Conservation (phyloP, 30 jellyfish, hydroid and myxozoan genomes). For the Pelagia noctiluca region DNA sequence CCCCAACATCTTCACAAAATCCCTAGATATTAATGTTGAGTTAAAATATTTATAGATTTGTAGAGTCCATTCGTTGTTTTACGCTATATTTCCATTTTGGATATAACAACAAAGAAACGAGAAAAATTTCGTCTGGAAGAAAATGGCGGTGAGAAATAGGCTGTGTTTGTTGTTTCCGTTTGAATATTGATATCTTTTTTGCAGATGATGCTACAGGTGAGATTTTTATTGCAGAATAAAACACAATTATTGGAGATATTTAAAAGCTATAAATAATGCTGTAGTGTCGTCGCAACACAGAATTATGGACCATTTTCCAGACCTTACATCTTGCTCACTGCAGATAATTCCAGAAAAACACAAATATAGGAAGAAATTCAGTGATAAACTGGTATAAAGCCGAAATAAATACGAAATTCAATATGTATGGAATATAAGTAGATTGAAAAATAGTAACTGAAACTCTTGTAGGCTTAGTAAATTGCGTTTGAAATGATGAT, state of each 20-base stretch:
- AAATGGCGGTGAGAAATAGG: constrained; percentile 76
- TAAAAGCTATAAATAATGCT: not conserved
- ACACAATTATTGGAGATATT: constrained; percentile 28
- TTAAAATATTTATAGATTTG: constrained; percentile 1
- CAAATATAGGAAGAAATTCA: not conserved
- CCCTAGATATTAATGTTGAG: no score
- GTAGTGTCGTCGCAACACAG: no score
- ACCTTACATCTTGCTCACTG: constrained; percentile 20
- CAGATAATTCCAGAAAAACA: constrained; percentile 30
- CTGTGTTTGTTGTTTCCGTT: constrained; percentile 61
- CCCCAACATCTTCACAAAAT: no score
- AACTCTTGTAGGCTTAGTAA: no score
- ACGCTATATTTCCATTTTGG: not conserved
- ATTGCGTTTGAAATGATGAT: constrained; percentile 19
- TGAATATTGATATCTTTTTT: not conserved
- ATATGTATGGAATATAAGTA: constrained; percentile 38
- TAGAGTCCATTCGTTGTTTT: not conserved
- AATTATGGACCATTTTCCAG: constrained; percentile 23
- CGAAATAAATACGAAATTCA: not conserved
- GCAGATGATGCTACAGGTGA: not conserved
- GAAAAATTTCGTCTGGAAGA: constrained; percentile 24
- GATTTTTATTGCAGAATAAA: not conserved
- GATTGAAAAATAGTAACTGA: no score
- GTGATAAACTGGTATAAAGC: not conserved
- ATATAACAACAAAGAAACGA: constrained; percentile 8